Conservation (phyloP, 2,797 vertebrate species). For the Lophotriccus pileatus region DNA sequence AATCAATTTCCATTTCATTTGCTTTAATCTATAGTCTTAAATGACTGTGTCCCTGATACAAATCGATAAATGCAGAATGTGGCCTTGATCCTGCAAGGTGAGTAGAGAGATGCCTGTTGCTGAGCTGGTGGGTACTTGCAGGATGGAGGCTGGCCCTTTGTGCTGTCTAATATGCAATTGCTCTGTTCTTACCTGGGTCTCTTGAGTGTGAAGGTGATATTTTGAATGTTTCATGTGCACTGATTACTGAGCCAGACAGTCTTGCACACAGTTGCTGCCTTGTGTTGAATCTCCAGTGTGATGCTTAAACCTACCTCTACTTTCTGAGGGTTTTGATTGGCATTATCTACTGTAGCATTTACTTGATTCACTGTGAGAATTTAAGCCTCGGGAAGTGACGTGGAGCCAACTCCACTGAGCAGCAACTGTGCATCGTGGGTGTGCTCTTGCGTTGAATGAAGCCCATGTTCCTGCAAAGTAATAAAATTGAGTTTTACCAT, state of each 20-base stretch:
- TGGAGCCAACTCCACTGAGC: not conserved
- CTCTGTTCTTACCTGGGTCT: not conserved
- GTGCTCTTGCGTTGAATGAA: not conserved
- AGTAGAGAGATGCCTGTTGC: not conserved
- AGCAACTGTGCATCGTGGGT: not conserved
- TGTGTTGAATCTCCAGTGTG: not conserved
- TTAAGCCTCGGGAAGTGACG: not conserved
- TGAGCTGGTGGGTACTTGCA: not conserved
- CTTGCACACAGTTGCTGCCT: not conserved
- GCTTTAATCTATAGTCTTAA: constrained; percentile 19
- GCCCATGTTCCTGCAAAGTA: not conserved
- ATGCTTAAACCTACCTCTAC: not conserved
- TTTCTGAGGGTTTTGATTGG: not conserved
- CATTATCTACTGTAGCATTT: not conserved
- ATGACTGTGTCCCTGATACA: not conserved
- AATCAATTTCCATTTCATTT: constrained; percentile 30
- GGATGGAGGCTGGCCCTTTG: not conserved
- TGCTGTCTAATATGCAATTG: not conserved
- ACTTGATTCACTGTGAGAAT: not conserved
- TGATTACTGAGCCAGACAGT: not conserved
- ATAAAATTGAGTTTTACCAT: constrained; percentile 16
- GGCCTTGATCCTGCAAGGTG: not conserved
- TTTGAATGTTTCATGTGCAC: not conserved
- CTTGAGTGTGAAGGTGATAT: not conserved
- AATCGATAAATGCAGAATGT: not conserved